phyloP scores from a whole-genome alignment of 1,140 invertebrate genomes.

The Drosophila subpulchrella region DNA sequence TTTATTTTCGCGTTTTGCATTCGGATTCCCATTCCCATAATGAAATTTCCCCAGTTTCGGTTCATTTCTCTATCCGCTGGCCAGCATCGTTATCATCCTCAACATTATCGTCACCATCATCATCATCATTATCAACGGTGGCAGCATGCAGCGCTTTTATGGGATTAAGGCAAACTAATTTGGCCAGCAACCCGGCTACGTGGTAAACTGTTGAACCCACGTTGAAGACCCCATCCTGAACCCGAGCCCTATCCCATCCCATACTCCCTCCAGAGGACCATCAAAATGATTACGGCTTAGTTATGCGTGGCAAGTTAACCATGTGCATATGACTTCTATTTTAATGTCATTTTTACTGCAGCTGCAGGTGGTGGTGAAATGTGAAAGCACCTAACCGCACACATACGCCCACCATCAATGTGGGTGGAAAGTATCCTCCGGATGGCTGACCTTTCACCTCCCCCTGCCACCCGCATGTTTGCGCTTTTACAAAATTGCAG shows the following conservation, averaged over 20 bases:
- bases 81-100: constrained; percentile 16
- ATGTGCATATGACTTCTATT: constrained; percentile 56
- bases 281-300: constrained; percentile 69
- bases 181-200: background rate
- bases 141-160: constrained; percentile 31
- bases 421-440: background rate
- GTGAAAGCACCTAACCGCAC: constrained; percentile 4
- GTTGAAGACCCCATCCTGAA: background rate
- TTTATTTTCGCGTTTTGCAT: constrained; percentile 12
- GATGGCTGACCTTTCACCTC: constrained; percentile 15
- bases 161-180: constrained; percentile 52
- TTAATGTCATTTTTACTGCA: constrained; percentile 64
- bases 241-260: background rate
- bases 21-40: constrained; percentile 22
- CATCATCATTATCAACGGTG: constrained; percentile 1
- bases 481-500: constrained; percentile 50
- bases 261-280: constrained; percentile 16
- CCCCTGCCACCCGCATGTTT: background rate
- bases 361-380: constrained; percentile 36
- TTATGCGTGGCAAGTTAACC: constrained; percentile 47
- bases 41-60: constrained; percentile 29
- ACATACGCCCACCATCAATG: background rate
- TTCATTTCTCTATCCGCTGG: constrained; percentile 28
- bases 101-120: constrained; percentile 13
- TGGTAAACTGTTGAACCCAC: constrained; percentile 1